A percentile compares a stretch with the other conserved stretches of the same genome.
Evolutionary conservation across 2,797 vertebrate species (phyloP).

Genomic region (Sebastes wilsoni): DNA sequence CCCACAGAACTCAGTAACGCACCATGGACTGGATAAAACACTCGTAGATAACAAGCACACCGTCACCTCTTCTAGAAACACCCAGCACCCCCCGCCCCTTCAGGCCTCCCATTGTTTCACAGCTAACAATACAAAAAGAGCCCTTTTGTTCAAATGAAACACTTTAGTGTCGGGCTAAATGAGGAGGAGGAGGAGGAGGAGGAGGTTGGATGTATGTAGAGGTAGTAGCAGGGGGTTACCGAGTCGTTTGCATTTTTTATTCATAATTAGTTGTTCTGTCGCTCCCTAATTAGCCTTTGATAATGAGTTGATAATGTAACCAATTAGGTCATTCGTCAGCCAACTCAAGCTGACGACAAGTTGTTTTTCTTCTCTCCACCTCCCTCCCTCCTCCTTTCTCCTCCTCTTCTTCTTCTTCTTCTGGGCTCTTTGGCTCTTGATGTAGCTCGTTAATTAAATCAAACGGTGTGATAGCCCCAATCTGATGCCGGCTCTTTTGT

Average conservation of each 20-base stretch:
- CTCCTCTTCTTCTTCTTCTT: slow-evolving; percentile 23
- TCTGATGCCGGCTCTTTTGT: slow-evolving; percentile 80
- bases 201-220: slow-evolving; percentile 41
- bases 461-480: slow-evolving; percentile 81
- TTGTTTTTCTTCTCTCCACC: slow-evolving; percentile 9
- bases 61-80: slow-evolving; percentile 46
- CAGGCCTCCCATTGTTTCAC: slow-evolving; percentile 82
- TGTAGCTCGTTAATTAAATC: slow-evolving; percentile 88
- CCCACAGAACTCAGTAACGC: slow-evolving; percentile 66
- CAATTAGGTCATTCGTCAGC: slow-evolving; percentile 85
- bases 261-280: slow-evolving; percentile 85
- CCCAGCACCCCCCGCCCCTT: slow-evolving; percentile 75
- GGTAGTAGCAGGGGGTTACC: slow-evolving; percentile 41
- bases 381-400: slow-evolving; percentile 9
- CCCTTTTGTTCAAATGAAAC: slow-evolving; percentile 82
- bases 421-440: slow-evolving; percentile 69
- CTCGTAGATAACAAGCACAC: slow-evolving; percentile 37
- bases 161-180: slow-evolving; percentile 83
- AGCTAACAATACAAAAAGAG: slow-evolving; percentile 81
- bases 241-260: slow-evolving; percentile 60
- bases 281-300: slow-evolving; percentile 88
- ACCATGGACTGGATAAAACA: slow-evolving; percentile 50
- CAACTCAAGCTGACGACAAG: slow-evolving; percentile 71
- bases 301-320: slow-evolving; percentile 86
- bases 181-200: slow-evolving; percentile 57